Evolutionary conservation across 2,113 vertebrate genomes (phyloP).

Genomic region (Neofelis nebulosa): DNA sequence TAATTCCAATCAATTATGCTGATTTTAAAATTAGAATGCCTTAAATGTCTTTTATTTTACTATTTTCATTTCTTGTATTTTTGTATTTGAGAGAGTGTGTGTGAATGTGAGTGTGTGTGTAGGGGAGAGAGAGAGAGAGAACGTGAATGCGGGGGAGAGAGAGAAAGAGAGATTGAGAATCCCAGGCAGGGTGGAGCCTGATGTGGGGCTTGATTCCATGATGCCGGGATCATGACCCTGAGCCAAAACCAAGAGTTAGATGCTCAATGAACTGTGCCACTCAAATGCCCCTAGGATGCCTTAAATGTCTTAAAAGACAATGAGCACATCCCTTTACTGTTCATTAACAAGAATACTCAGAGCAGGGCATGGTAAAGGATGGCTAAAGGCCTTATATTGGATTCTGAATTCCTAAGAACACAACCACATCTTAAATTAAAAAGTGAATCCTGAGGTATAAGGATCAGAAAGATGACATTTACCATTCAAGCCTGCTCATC

Average conservation of each 20-base stretch:
- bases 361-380: neutral
- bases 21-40: neutral
- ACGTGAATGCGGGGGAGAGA: no score
- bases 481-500: neutral
- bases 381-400: neutral
- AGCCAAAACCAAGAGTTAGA: no score
- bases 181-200: no score
- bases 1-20: neutral
- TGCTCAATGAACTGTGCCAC: no score
- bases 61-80: no score
- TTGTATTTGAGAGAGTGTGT: no score
- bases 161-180: no score
- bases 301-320: neutral
- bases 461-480: neutral
- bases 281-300: neutral
- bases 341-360: neutral
- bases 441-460: neutral
- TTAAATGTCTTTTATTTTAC: neutral
- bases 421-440: neutral
- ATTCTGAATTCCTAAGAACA: neutral
- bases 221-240: no score
- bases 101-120: no score
- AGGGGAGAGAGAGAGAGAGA: no score
- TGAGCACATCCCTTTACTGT: neutral
- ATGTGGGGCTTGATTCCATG: no score